Conservation (phyloP, 1,140 invertebrate species). For the Cydia amplana region DNA sequence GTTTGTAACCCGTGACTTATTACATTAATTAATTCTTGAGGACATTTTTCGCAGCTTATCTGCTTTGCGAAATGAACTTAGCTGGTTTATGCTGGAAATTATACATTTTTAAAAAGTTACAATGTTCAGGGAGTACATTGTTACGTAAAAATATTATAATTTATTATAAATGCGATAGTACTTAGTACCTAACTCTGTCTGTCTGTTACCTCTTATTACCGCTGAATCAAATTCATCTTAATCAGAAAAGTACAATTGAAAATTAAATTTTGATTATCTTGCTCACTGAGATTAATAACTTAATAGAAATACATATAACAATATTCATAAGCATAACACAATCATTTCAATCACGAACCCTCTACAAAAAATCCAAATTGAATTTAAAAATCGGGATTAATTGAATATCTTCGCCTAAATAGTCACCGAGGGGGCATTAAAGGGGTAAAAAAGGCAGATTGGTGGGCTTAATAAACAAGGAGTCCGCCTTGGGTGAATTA, state of each 20-base stretch:
- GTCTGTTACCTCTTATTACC: too few relatives aligned
- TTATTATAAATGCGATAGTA: too few relatives aligned
- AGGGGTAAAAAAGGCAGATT: constrained; percentile 28
- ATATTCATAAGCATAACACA: constrained; percentile 1
- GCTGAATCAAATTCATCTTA: neutral
- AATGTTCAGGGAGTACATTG: too few relatives aligned
- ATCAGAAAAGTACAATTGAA: neutral
- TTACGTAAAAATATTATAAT: too few relatives aligned
- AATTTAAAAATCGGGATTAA: constrained; percentile 38
- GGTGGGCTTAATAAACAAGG: constrained; percentile 26
- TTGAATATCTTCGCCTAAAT: constrained; percentile 33
- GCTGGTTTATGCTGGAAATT: neutral
- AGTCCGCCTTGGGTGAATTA: constrained; percentile 22
- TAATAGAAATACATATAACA: neutral
- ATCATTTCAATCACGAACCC: constrained; percentile 20
- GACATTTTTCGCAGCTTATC: constrained; percentile 16
- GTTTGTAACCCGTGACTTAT: neutral
- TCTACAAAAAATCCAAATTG: constrained; percentile 22
- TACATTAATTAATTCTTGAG: neutral
- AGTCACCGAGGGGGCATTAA: constrained; percentile 22
- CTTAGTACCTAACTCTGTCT: too few relatives aligned
- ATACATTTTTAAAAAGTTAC: neutral
- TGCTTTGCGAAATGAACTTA: neutral
- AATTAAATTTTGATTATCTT: neutral
- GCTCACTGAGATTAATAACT: neutral